Conservation (phyloP, 2,888 invertebrate species). For the Silvanus unidentatus region DNA sequence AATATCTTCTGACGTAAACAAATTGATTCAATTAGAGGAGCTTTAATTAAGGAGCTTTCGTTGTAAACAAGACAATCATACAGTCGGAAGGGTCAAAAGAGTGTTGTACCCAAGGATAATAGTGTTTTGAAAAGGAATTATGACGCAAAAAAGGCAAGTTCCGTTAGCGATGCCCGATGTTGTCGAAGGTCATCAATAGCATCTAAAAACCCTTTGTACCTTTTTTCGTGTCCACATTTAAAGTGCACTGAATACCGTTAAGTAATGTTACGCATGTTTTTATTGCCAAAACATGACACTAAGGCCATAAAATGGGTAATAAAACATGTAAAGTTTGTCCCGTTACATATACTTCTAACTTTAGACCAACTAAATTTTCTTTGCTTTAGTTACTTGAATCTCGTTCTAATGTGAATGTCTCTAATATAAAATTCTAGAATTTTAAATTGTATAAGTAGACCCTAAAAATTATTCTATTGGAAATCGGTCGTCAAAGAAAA, state of each 20-base stretch:
- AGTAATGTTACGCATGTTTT: constrained; percentile 42
- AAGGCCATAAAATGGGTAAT: constrained; percentile 39
- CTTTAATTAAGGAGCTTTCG: no score
- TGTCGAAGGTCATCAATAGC: constrained; percentile 30
- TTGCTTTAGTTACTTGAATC: constrained; percentile 23
- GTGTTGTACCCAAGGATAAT: constrained; percentile 3
- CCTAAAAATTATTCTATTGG: no score
- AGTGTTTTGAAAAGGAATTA: constrained; percentile 30
- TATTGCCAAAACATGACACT: constrained; percentile 43
- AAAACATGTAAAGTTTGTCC: constrained; percentile 39
- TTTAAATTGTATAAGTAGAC: no score
- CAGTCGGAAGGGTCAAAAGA: no score
- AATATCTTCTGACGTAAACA: no score
- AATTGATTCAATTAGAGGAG: no score
- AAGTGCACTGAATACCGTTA: constrained; percentile 31
- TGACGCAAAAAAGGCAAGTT: constrained; percentile 25
- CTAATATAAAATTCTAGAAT: no score
- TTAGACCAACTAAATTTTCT: constrained; percentile 20
- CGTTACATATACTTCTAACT: constrained; percentile 35
- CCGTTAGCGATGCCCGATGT: constrained; percentile 28
- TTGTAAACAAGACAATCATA: no score
- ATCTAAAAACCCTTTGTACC: constrained; percentile 28
- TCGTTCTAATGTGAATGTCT: constrained; percentile 1
- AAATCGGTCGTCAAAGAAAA: no score
- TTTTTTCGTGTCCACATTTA: constrained; percentile 16